These are phyloP conservation scores for Calliopum simillimum DNA, from an alignment of 2,888 invertebrate genomes.

Conservation along the genomic window DNA sequence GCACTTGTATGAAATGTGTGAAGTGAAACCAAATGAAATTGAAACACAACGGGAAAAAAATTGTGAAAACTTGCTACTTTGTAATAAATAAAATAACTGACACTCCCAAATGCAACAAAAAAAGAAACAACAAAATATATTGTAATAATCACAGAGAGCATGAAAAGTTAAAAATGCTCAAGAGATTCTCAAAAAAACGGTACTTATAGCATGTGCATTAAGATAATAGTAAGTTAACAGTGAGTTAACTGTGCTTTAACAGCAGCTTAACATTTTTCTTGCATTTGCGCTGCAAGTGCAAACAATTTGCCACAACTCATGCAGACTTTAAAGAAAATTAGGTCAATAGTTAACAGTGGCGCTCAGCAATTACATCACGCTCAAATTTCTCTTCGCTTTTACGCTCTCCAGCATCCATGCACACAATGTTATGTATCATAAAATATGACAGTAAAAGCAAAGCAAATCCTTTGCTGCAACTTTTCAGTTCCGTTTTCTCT, in stretches of 20 bases:
- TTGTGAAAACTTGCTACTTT: slow-evolving; percentile 19
- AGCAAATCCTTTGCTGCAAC: slow-evolving; percentile 42
- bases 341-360: slow-evolving; percentile 52
- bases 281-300: slow-evolving; percentile 6
- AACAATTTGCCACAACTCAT: slow-evolving; percentile 24
- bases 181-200: neutral
- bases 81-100: slow-evolving; percentile 28
- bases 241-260: slow-evolving; percentile 26
- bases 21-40: neutral
- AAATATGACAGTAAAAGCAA: slow-evolving; percentile 16
- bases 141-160: slow-evolving; percentile 28
- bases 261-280: neutral
- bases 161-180: neutral
- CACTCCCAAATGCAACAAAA: slow-evolving; percentile 38
- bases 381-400: neutral
- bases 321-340: slow-evolving; percentile 48
- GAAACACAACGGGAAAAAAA: slow-evolving; percentile 5
- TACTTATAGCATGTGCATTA: slow-evolving; percentile 39
- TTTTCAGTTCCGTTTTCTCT: slow-evolving; percentile 58
- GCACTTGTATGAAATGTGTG: neutral
- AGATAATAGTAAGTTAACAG: slow-evolving; percentile 45
- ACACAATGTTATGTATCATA: slow-evolving; percentile 11
- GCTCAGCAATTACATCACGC: neutral
- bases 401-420: slow-evolving; percentile 14
- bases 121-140: slow-evolving; percentile 31